Evolutionary conservation across 2,797 vertebrate species (phyloP).

Genomic region (Saxicola maurus): DNA sequence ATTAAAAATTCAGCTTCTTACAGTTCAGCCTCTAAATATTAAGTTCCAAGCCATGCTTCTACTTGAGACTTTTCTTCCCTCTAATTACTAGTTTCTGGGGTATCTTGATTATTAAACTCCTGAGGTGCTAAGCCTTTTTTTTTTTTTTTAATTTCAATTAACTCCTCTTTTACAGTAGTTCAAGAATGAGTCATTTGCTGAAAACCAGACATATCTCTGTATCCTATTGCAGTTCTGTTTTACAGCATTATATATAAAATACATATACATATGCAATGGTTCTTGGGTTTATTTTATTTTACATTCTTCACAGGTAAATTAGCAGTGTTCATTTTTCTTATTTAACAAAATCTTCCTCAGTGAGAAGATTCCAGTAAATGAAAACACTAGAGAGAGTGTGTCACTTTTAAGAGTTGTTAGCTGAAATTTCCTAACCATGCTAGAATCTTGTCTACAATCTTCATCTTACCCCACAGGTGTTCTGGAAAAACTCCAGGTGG

Average conservation of each 20-base stretch:
- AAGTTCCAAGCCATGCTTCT: background rate
- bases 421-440: background rate
- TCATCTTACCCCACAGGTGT: rapidly evolving
- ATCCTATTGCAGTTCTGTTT: background rate
- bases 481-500: background rate
- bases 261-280: rapidly evolving
- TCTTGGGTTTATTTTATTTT: background rate
- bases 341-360: background rate
- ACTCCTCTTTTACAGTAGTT: background rate
- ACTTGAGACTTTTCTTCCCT: background rate
- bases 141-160: background rate
- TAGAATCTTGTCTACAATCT: background rate
- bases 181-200: background rate
- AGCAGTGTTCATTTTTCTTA: background rate
- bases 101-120: background rate
- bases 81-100: background rate
- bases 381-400: background rate
- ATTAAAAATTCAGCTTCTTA: background rate
- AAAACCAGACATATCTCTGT: background rate
- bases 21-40: background rate
- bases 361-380: background rate
- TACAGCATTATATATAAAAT: background rate
- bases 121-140: rapidly evolving
- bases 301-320: background rate
- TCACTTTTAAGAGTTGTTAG: background rate